Base-by-base conservation (phyloP, 2,113 vertebrate species). In the Aptenodytes forsteri region DNA sequence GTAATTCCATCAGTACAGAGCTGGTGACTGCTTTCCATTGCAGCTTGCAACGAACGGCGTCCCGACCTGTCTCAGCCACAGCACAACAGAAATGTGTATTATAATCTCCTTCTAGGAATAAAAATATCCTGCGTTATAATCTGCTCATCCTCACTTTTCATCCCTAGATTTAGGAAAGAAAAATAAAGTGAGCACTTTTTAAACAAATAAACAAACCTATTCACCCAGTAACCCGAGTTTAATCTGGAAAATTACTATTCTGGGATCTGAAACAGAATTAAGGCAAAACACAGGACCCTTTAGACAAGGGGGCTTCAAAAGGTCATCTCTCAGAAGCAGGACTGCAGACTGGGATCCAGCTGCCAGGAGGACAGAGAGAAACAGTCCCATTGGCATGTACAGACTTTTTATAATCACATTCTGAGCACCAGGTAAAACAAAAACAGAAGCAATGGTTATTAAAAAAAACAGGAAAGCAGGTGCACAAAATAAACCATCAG, bases 31-130 rank as follows among this genome's bases (percentile, higher is more conserved):
- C 47, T 94, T 84, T 21, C 88, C 32, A 6, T 5, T 9, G 5
- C 55, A 40, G 34, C 50, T 49, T 42, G 50, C 29, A 50, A 17
- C 2, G 2, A 17, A 25, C 11, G 4, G 16, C 44, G 5, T 25
- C 83, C 80, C 58, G 40, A 49, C 46, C 54, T 52, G 73, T 30
- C n/a, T 32, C 32, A 44, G 65, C 44, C 10, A 2, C 59, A n/a
- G 72, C 23, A 49, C 38, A 13, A 29, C 17, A 58, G 87, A 82
- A 94, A 95, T 14, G 36, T 52, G 62, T n/a, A 14, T 59, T 61
- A 47, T 88, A 93, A 97, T 96, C 87, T 69, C 89, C 95, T 93
- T 16, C 83, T 4, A 54, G 77, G 90, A 92, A 95, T 85, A 95
- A 94, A 96, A 94, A 94, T 83, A 92, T 29, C 71, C 50, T 1